Conservation (phyloP, 2,113 vertebrate genomes). For the Zosterops hypoxanthus region DNA sequence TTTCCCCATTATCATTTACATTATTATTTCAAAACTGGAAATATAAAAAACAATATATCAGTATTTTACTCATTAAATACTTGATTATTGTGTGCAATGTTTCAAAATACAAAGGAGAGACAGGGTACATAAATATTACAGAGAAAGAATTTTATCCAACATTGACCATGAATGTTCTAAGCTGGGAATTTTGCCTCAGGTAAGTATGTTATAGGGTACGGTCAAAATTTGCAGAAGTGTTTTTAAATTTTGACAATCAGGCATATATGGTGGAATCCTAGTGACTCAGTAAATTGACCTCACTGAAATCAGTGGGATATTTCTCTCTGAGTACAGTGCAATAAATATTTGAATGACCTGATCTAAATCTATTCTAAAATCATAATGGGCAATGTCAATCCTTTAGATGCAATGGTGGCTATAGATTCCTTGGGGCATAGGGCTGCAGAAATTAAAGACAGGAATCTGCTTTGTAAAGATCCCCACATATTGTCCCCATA, state of each 20-base stretch:
- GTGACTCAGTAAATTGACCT: not conserved
- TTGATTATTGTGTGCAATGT: not conserved
- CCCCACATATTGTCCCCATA: fast-evolving
- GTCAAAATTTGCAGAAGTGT: not conserved
- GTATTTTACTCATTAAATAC: not conserved
- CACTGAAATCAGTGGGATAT: not conserved
- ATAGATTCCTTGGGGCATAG: not conserved
- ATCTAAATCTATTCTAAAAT: not conserved
- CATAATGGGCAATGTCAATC: not conserved
- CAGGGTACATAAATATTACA: not conserved
- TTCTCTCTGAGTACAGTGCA: not conserved
- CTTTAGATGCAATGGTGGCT: not conserved
- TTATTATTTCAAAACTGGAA: not conserved
- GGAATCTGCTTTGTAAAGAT: not conserved
- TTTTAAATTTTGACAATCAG: not conserved
- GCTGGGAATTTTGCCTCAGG: not conserved
- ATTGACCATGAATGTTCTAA: not conserved
- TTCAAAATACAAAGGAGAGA: not conserved
- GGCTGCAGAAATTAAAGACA: not conserved
- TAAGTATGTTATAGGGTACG: not conserved
- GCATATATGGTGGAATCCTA: not conserved
- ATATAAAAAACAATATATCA: not conserved
- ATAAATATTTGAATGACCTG: not conserved
- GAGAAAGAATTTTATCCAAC: not conserved
- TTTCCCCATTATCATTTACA: not conserved